These are phyloP conservation scores for Ricordea florida DNA, from an alignment of 92 coral and sea anemone species.

Conservation along the genomic window DNA sequence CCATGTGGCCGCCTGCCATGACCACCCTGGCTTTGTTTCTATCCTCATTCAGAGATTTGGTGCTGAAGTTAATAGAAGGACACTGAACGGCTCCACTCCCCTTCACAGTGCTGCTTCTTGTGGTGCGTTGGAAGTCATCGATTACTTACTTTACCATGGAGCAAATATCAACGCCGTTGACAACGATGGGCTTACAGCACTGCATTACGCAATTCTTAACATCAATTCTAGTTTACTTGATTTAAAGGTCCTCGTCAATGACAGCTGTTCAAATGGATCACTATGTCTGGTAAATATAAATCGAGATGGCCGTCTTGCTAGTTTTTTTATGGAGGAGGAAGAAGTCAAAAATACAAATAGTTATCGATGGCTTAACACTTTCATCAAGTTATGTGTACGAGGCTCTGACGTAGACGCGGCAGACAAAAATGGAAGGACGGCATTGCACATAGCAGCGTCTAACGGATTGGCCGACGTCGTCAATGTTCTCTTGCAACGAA, in stretches of 20 bases:
- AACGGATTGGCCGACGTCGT: conserved; percentile 57
- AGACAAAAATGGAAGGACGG: conserved; percentile 54
- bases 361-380: conserved; percentile 5
- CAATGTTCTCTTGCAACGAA: conserved; percentile 13
- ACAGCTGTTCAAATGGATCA: not conserved
- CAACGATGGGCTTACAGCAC: conserved; percentile 15
- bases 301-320: conserved; percentile 10
- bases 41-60: not conserved
- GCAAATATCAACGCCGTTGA: conserved; percentile 26
- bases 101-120: conserved; percentile 57
- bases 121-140: conserved; percentile 8
- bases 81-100: conserved; percentile 54
- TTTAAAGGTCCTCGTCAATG: not conserved
- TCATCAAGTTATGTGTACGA: not conserved
- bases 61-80: not conserved
- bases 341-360: not conserved
- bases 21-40: conserved; percentile 25
- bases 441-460: conserved; percentile 61
- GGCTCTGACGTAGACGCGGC: not conserved
- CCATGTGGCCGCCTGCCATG: conserved; percentile 61
- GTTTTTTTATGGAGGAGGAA: not conserved
- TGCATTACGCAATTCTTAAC: conserved; percentile 50
- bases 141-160: not conserved
- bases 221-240: not conserved
- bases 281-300: not conserved